phyloP scores from a whole-genome alignment of 2,888 invertebrate genomes.

The Nemoura dubitans region DNA sequence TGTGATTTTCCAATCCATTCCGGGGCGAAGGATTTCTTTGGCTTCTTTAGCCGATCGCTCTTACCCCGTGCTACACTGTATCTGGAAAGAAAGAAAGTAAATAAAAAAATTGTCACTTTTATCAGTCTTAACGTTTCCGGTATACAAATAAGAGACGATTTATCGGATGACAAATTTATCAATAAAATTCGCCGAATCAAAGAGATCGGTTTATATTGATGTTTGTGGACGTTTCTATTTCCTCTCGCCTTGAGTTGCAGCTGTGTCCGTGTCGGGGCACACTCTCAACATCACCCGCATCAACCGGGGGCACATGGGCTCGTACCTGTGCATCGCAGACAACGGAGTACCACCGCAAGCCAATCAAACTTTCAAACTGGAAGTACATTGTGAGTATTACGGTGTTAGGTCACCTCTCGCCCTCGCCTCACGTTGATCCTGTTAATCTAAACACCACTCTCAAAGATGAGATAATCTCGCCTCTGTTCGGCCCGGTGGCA shows the following conservation, averaged over 20 bases:
- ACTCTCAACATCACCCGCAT: constrained; percentile 81
- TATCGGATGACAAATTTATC: background rate
- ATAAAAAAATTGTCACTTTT: background rate
- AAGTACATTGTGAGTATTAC: constrained; percentile 90
- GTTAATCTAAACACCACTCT: background rate
- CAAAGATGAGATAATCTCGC: background rate
- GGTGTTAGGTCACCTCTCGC: background rate
- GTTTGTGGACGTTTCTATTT: background rate
- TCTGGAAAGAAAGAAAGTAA: background rate
- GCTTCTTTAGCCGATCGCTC: background rate
- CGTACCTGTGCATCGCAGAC: constrained; percentile 79
- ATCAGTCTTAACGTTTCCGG: background rate
- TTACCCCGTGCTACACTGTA: background rate
- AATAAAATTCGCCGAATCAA: background rate
- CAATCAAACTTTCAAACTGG: constrained; percentile 82
- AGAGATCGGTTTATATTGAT: too few relatives aligned
- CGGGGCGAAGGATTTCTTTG: background rate
- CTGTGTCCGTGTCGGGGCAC: constrained; percentile 77
- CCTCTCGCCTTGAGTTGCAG: constrained; percentile 58
- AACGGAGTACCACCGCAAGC: constrained; percentile 88
- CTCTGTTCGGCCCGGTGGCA: background rate
- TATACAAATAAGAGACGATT: background rate
- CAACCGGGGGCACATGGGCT: constrained; percentile 78
- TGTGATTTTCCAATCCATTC: constrained; percentile 22
- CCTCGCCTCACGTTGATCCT: background rate